Evolutionary conservation across 2,797 vertebrate genomes (phyloP), one percentile per base, ranked within the genome.

Genomic region (Tragelaphus eurycerus): DNA sequence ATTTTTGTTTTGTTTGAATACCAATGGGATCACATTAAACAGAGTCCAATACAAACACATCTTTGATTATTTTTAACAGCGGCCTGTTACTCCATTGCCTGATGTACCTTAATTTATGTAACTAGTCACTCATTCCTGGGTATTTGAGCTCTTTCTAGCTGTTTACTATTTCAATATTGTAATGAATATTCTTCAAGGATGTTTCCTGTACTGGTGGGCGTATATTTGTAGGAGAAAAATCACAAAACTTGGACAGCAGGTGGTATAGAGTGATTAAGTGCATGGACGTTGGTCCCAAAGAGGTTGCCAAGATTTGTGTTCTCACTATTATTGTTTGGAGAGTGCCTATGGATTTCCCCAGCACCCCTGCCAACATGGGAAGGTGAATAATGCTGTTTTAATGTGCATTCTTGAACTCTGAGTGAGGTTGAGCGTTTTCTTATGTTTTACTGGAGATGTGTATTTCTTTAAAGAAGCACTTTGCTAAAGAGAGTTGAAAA

Each of bases 401-500:
- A 89, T 7, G 23, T 74, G 21, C 43, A 17, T 79, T 89, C 29
- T 87, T 96, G 79, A 94, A 82, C 52, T 90, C 52, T 94, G 86
- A 87, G 55, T 57, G n/a, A 89, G 57, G 50, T 13, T 74, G 57
- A 52, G 27, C 9, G 4, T 93, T 89, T 89, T 88, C 48, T 57
- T 52, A 81, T 79, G 50, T 81, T 94, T 89, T 95, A 31, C 60
- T 96, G 89, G 34, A 79, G 79, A 85, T 89, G 59, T 82, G 60
- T 85, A 91, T 48, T 86, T 98, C 93, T 92, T 95, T 95, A 90
- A 95, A 93, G 94, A 95, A 86, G 38, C 9, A 62, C 29, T 94
- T 93, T 62, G 21, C 31, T 74, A 62, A 74, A 55, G n/a, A 52
- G 81, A 88, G 43, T 90, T 81, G 54, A 94, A 97, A 96, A 74